Conservation (phyloP, 1,140 invertebrate genomes). For the Centruroides vittatus region DNA sequence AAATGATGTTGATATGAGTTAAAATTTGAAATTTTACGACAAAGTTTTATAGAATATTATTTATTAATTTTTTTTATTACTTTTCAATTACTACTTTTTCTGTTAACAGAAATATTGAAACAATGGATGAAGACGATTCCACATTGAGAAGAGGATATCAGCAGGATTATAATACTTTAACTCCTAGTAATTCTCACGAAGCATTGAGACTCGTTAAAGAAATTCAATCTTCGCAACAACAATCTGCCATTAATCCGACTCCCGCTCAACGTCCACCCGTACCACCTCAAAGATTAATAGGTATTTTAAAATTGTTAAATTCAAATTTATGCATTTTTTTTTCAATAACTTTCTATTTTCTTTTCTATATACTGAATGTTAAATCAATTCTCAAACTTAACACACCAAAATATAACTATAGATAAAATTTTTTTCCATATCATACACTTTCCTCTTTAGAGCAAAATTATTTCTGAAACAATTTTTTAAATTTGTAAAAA, state of each 20-base stretch:
- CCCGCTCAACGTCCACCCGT: slow-evolving; percentile 67
- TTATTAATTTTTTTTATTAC: not conserved
- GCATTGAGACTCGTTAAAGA: not conserved
- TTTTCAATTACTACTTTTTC: not conserved
- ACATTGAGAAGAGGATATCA: slow-evolving; percentile 60
- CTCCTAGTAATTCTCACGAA: slow-evolving; percentile 29
- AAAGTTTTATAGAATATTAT: not conserved
- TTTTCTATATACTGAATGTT: no score
- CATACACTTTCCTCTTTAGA: no score
- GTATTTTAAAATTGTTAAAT: slow-evolving; percentile 24
- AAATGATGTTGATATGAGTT: no score
- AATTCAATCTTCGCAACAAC: not conserved
- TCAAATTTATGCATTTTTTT: no score
- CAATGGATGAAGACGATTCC: slow-evolving; percentile 6
- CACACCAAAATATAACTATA: no score
- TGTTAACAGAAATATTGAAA: slow-evolving; percentile 3
- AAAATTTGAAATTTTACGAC: not conserved
- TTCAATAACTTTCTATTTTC: no score
- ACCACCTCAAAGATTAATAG: slow-evolving; percentile 65
- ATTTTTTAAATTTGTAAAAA: no score
- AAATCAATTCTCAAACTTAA: no score
- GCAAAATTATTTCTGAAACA: no score
- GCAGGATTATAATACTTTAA: slow-evolving; percentile 62
- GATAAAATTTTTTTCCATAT: no score
- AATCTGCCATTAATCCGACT: slow-evolving; percentile 36